Evolutionary conservation across 2,113 vertebrate genomes (phyloP), one percentile per base, ranked within the genome.

Genomic region (Albula glossodonta): DNA sequence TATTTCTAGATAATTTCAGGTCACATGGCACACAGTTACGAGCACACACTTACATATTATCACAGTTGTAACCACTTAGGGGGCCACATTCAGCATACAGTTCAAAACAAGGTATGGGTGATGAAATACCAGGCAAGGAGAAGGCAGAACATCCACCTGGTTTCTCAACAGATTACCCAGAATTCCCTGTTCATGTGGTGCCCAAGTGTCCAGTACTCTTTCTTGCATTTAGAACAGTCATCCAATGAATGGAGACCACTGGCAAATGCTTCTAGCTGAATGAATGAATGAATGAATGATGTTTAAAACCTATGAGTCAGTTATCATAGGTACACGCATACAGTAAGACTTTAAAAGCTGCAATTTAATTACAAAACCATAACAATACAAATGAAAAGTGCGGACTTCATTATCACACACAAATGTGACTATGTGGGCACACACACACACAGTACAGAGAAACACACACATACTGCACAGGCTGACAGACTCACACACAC

Each of bases 91-190:
- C 25, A 2, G 70, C n/a, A 31, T 74, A 74, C n/a, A 31, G 22
- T 9, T 25, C n/a, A 74, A 22, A 25, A 8, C 10, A 31, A 25
- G 70, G 70, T 8, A 25, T 8, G n/a, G 70, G 60, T 66, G 22
- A 66, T 66, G 17, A 56, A 56, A 56, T 56, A 56, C 6, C 6
- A 9, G 12, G 53, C 12, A 56, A 12, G 7, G 53, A 56, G 56
- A 82, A 41, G 31, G 52, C 81, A 82, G 52, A 51, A 82, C 81
- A 82, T 82, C 22, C 31, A 0, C n/a, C 81, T 53, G 56, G 31
- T 51, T 57, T 51, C 56, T 52, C 56, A 17, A 22, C 56, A 51
- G 81, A 25, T n/a, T 82, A 82, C 81, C 81, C 81, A 82, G 81
- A 22, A 82, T 53, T 51, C 81, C 31, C 52, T 57, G 51, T 25